Conservation (phyloP, 1,140 invertebrate genomes). For the Drusus annulatus region DNA sequence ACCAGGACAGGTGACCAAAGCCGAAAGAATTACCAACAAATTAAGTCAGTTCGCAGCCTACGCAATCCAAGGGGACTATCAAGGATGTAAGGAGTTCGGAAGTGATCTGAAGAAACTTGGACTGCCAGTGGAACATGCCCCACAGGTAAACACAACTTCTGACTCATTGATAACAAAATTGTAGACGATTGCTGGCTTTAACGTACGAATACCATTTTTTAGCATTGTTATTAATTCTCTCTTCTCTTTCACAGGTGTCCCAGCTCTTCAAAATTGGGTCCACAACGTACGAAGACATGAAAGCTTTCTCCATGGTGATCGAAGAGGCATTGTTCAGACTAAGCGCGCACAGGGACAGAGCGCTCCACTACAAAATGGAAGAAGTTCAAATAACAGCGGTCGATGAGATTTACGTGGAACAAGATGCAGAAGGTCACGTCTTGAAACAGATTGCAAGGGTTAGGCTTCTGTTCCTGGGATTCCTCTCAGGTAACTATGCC, state of each 20-base stretch:
- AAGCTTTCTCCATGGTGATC: conserved; percentile 89
- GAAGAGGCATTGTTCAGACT: conserved; percentile 93
- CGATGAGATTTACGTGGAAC: conserved; percentile 96
- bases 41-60: conserved; percentile 95
- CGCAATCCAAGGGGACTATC: conserved; percentile 94
- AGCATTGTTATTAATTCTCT: no score
- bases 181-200: no score
- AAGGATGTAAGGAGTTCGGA: conserved; percentile 93
- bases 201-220: no score
- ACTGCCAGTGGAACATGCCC: conserved; percentile 96
- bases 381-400: conserved; percentile 97
- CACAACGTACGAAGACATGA: conserved; percentile 90
- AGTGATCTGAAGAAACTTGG: conserved; percentile 94
- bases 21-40: conserved; percentile 91
- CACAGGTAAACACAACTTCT: conserved; percentile 74
- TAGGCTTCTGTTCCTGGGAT: conserved; percentile 95
- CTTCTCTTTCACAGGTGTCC: conserved; percentile 78
- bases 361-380: conserved; percentile 97
- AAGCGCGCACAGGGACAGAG: conserved; percentile 87
- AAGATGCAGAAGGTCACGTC: conserved; percentile 89
- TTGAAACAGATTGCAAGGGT: conserved; percentile 95
- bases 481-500: conserved; percentile 79
- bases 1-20: conserved; percentile 96
- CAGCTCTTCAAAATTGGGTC: conserved; percentile 97
- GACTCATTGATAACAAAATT: no score